A percentile compares a stretch with the other conserved stretches of the same genome.
Conservation (phyloP, 2,113 vertebrate genomes). For the Leptobrachium leishanense region DNA sequence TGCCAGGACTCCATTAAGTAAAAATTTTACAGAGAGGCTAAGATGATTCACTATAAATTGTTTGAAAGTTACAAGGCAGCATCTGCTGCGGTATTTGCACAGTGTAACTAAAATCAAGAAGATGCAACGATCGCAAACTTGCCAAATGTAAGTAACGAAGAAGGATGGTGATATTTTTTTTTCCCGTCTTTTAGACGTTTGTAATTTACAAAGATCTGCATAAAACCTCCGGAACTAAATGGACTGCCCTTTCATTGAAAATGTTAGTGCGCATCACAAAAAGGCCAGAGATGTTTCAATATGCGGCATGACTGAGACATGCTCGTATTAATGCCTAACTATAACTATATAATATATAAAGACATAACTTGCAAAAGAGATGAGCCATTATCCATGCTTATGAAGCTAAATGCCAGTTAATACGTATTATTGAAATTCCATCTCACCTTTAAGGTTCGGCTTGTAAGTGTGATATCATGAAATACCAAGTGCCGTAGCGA, state of each 20-base stretch:
- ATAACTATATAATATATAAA: not conserved
- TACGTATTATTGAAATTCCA: no score
- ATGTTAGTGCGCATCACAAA: not conserved
- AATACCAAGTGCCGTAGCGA: no score
- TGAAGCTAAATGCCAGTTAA: not conserved
- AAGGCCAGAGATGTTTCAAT: not conserved
- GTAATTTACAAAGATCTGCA: not conserved
- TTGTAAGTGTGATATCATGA: no score
- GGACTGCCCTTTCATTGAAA: slow-evolving; percentile 2
- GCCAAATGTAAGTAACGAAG: not conserved
- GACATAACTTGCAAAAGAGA: no score
- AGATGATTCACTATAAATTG: slow-evolving; percentile 75
- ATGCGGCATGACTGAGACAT: not conserved
- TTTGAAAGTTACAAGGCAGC: slow-evolving; percentile 63
- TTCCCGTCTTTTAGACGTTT: no score
- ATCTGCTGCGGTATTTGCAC: slow-evolving; percentile 69
- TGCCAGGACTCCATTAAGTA: slow-evolving; percentile 83
- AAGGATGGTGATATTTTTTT: no score
- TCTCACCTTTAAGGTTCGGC: no score
- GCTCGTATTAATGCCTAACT: not conserved
- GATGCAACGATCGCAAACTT: slow-evolving; percentile 23
- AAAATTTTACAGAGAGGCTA: slow-evolving; percentile 77
- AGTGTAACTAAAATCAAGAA: slow-evolving; percentile 50
- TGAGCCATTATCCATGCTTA: not conserved
- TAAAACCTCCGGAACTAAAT: slow-evolving; percentile 2